Percentiles rank a stretch among this genome's conserved stretches.
Evolutionary conservation across 2,797 vertebrate species (phyloP).

Genomic region (Cyclopterus lumpus): DNA sequence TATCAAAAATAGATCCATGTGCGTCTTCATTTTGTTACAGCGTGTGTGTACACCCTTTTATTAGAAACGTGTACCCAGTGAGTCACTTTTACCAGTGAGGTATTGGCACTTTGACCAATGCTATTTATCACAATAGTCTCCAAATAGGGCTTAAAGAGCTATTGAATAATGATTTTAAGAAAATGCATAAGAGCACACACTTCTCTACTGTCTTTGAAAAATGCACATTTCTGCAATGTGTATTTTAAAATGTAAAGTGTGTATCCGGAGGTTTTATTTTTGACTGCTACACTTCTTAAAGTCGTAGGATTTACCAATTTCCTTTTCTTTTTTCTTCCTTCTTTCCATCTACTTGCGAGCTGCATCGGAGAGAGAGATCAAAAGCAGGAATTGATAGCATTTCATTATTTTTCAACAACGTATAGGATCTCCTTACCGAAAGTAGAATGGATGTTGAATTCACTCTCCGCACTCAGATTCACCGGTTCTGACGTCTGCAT

Average conservation of each 20-base stretch:
- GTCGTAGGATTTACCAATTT: constrained; percentile 14
- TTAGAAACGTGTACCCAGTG: neutral
- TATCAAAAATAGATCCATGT: neutral
- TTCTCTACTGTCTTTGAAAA: constrained; percentile 47
- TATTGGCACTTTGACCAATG: neutral
- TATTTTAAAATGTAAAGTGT: constrained; percentile 38
- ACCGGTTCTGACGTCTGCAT: neutral
- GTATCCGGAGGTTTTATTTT: constrained; percentile 21
- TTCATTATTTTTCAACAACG: constrained; percentile 23
- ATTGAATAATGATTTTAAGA: constrained; percentile 20
- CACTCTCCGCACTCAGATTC: neutral
- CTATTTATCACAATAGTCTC: neutral
- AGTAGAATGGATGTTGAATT: neutral
- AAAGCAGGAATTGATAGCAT: constrained; percentile 33
- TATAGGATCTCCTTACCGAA: neutral
- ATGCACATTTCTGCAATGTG: constrained; percentile 20
- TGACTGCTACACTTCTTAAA: constrained; percentile 21
- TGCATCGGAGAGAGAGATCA: constrained; percentile 40
- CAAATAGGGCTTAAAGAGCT: constrained; percentile 9
- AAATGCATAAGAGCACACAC: neutral
- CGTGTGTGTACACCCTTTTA: too few relatives aligned
- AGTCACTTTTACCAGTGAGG: neutral
- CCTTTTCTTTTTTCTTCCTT: neutral
- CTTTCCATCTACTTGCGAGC: constrained; percentile 13
- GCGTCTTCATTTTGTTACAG: neutral